Evolutionary conservation across 2,888 invertebrate genomes (phyloP).

Genomic region (Nemapogon koenigi): DNA sequence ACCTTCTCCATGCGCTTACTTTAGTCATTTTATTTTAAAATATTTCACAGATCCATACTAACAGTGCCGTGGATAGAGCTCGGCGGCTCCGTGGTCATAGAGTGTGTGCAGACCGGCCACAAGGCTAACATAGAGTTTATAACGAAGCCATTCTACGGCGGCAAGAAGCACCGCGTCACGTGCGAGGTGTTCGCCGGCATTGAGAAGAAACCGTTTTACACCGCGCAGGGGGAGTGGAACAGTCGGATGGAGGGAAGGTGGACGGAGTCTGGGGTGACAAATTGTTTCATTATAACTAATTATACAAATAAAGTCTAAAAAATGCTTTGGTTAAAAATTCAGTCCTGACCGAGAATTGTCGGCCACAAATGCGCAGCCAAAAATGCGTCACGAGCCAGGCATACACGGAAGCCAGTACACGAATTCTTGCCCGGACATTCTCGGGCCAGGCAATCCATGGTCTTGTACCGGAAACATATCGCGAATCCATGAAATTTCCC

Average conservation of each 20-base stretch:
- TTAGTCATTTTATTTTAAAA: too few relatives aligned
- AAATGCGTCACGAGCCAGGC: too few relatives aligned
- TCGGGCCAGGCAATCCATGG: too few relatives aligned
- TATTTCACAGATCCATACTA: constrained; percentile 80
- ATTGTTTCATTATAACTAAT: not conserved
- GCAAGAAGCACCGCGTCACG: constrained; percentile 88
- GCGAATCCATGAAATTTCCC: too few relatives aligned
- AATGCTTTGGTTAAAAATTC: too few relatives aligned
- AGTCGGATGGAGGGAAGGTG: constrained; percentile 93
- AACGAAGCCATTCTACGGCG: constrained; percentile 98
- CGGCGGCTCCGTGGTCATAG: constrained; percentile 90
- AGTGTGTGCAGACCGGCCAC: constrained; percentile 93
- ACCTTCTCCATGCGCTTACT: too few relatives aligned
- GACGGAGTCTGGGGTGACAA: constrained; percentile 69
- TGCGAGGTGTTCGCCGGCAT: constrained; percentile 81
- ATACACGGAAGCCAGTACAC: too few relatives aligned
- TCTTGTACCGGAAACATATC: too few relatives aligned
- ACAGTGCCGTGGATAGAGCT: constrained; percentile 99
- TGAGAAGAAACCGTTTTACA: constrained; percentile 90
- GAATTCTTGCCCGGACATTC: too few relatives aligned
- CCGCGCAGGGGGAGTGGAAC: constrained; percentile 96
- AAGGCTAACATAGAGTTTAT: constrained; percentile 92
- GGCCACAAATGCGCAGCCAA: too few relatives aligned
- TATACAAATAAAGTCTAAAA: not conserved
- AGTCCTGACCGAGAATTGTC: too few relatives aligned